Base-by-base conservation (phyloP, 2,113 vertebrate species). In the Sinocyclocheilus rhinocerous region DNA sequence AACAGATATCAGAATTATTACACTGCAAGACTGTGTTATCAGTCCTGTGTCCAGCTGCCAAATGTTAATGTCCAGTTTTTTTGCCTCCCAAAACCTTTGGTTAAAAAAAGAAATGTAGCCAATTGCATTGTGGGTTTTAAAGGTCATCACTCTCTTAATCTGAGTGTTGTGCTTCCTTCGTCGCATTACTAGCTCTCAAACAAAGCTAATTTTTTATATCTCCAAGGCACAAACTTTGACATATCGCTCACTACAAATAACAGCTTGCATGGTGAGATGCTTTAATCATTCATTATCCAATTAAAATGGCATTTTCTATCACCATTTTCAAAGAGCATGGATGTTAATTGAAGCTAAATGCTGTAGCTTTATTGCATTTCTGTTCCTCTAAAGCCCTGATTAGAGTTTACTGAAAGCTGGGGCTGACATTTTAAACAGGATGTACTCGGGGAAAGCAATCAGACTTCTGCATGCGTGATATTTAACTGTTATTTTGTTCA, bases 211-310 rank as follows among this genome's bases (percentile, higher is more conserved):
- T 73, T 33, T 36, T 75, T 80, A 55, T 80, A 78, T 75, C 77
- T 77, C 24, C 77, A 36, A 83, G 87, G 86, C 78, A 84, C 84
- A 87, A 73, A 36, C 86, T 78, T 87, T 84, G 80, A 55, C 87
- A 81, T 86, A 84, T 81, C 72, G 50, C 76, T 90, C 88, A 81
- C 88, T 90, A 85, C 55, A 55, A 80, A 87, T 87, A 65, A 36
- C 59, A 83, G 33, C 63, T 83, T 83, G 55, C 42, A 76, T 55
- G 3, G 33, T 12, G 29, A 87, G 80, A 78, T 81, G 26, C 76
- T 88, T 84, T 84, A 89, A 88, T 88, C 88, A 87, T 77, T 88
- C 63, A 10, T 87, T 89, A 90, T 90, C 81, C 72, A 59, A 90
- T 90, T 90, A 79, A 76, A 86, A 84, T 80, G 85, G 29, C 85